These are phyloP conservation scores for Drosophila peninsularis DNA, from an alignment of 2,888 invertebrate species.

Conservation along the genomic window DNA sequence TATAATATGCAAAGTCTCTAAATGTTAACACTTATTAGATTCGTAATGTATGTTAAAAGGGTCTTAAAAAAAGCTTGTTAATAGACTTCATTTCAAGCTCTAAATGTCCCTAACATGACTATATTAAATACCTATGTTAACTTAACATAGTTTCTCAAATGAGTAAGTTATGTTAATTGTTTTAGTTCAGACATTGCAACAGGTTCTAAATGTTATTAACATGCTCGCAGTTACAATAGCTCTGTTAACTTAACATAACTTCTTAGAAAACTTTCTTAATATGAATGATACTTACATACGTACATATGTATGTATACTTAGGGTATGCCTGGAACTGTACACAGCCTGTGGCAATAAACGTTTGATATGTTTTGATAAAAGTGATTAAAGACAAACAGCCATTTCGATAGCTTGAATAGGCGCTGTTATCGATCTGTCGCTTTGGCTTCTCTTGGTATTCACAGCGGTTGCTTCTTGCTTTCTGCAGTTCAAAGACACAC, in stretches of 20 bases:
- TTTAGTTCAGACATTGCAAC: neutral
- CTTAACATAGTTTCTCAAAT: too few relatives aligned
- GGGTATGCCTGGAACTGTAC: neutral
- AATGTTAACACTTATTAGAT: too few relatives aligned
- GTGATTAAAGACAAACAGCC: neutral
- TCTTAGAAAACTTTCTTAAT: neutral
- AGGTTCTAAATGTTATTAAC: neutral
- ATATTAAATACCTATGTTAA: too few relatives aligned
- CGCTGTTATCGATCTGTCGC: constrained; percentile 12
- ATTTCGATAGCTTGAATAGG: constrained; percentile 5
- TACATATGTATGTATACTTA: neutral
- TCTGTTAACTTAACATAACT: neutral
- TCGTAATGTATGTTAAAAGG: too few relatives aligned
- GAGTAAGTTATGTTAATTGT: too few relatives aligned
- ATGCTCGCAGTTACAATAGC: neutral
- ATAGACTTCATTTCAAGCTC: too few relatives aligned
- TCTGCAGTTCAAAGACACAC: constrained; percentile 61
- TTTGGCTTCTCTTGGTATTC: neutral
- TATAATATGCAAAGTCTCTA: too few relatives aligned
- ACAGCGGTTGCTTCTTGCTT: neutral
- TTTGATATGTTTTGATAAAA: constrained; percentile 1
- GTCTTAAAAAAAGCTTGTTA: too few relatives aligned
- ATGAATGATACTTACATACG: too few relatives aligned
- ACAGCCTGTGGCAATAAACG: neutral
- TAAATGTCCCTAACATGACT: too few relatives aligned